phyloP scores from a whole-genome alignment of 2,888 invertebrate species.

The Subacronicta megacephala region DNA sequence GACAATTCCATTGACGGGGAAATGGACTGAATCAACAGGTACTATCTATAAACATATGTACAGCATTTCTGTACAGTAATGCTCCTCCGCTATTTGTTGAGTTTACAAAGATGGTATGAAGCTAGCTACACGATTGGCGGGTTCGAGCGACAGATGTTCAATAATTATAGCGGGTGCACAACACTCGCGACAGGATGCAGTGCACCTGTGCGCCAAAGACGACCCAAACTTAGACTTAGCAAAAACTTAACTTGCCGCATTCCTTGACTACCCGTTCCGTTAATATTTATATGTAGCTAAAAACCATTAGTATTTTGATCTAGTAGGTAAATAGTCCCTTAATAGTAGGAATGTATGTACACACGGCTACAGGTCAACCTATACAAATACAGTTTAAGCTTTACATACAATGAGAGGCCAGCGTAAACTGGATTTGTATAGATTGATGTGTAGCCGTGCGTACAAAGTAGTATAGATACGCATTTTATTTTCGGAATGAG shows the following conservation, averaged over 20 bases:
- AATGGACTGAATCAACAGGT: constrained; percentile 86
- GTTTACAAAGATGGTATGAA: constrained; percentile 35
- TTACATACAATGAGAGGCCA: too few species aligned
- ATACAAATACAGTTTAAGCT: too few species aligned
- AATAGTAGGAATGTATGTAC: too few species aligned
- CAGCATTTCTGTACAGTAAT: constrained; percentile 57
- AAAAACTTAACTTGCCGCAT: constrained; percentile 68
- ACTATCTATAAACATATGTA: constrained; percentile 58
- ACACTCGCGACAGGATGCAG: constrained; percentile 79
- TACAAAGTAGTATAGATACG: too few species aligned
- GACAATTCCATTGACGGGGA: constrained; percentile 79
- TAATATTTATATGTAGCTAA: constrained; percentile 27
- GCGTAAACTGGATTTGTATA: too few species aligned
- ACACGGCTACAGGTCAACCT: too few species aligned
- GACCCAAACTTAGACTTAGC: constrained; percentile 69
- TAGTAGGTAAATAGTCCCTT: too few species aligned
- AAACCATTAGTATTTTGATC: constrained; percentile 11
- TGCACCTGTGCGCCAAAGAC: constrained; percentile 82
- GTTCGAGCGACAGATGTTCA: constrained; percentile 77
- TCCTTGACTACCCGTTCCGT: constrained; percentile 31
- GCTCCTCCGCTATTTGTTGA: constrained; percentile 24
- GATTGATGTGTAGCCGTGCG: too few species aligned
- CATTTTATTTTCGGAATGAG: too few species aligned
- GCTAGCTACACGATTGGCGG: constrained; percentile 34
- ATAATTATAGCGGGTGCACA: constrained; percentile 75